Percentiles rank a stretch among this genome's conserved stretches.
Conservation (phyloP, 2,113 vertebrate species). For the Rhadina sibilatrix region DNA sequence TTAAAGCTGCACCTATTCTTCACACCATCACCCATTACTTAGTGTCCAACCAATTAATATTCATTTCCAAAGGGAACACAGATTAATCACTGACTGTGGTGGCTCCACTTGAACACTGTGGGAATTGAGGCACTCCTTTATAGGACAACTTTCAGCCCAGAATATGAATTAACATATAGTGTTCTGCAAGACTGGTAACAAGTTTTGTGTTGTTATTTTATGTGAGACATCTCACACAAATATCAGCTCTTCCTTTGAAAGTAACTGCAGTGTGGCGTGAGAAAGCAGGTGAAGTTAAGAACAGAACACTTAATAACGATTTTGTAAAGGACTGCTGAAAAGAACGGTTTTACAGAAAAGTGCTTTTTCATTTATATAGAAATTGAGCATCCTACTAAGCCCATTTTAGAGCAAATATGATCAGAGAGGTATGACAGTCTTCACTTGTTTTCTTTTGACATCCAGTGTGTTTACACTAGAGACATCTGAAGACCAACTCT, state of each 20-base stretch:
- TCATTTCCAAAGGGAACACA: background rate
- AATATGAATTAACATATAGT: background rate
- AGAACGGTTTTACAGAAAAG: background rate
- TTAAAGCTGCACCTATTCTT: background rate
- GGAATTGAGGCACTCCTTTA: background rate
- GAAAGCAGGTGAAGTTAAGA: background rate
- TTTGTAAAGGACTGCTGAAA: background rate
- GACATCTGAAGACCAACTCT: background rate
- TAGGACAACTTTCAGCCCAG: background rate
- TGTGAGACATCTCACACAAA: background rate
- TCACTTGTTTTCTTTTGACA: background rate
- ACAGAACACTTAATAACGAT: background rate
- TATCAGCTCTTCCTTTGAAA: background rate
- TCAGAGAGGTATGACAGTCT: background rate
- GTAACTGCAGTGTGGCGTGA: background rate
- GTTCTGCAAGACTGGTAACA: background rate
- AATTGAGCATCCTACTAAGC: background rate
- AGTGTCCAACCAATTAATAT: background rate
- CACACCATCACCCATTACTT: background rate
- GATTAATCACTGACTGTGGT: background rate
- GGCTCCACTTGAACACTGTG: background rate
- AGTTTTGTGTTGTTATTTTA: background rate
- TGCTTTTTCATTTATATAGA: background rate
- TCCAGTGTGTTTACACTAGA: background rate
- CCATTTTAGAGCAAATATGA: background rate